Base-by-base conservation (phyloP, 2,888 invertebrate genomes). In the Epicampocera succincta region DNA sequence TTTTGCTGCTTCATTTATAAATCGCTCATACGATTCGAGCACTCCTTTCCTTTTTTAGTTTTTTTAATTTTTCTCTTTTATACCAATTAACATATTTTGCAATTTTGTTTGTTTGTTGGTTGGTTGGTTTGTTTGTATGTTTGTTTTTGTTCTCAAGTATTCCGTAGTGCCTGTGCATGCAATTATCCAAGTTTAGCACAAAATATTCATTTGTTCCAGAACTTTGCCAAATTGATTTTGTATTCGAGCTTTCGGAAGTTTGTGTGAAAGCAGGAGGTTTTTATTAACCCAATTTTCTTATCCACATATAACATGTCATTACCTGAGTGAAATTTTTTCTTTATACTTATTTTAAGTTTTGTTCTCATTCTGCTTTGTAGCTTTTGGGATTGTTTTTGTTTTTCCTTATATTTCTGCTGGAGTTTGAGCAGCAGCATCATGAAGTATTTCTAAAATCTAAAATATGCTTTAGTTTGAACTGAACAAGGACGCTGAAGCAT, bases 301-400 rank as follows among this genome's bases (percentile, higher is more conserved):
- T 65, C 65, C 80, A 65, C 76, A 80, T 80, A 80, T 63, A 77
- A 83, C 69, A 76, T 83, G 83, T 83, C 80, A 80, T 80, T 83
- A 80, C 76, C 75, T 73, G 69, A 76, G 66, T 73, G 73, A 63
- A 80, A 68, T 74, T 76, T 60, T 65, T 48, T 73, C 40, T 56
- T 66, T 58, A 29, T 58, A 29, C 48, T 40, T 50, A 50, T 50
- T 66, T 74, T 69, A 21, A 71, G 21, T 79, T 79, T 54, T 17
- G 50, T 69, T 66, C 61, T 38, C 3, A 56, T 65, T 69, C 56
- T 61, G 21, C 3, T 29, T 65, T 48, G 48, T 60, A 17, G 19
- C 3, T 69, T 48, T 60, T 50, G 48, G 12, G 25, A 46, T 75
- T 73, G 61, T 46, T 77, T 44, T 65, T 69, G 52, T 72, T 69